Base-by-base conservation (phyloP, 2,888 invertebrate species). In the Cephus rjabovi region DNA sequence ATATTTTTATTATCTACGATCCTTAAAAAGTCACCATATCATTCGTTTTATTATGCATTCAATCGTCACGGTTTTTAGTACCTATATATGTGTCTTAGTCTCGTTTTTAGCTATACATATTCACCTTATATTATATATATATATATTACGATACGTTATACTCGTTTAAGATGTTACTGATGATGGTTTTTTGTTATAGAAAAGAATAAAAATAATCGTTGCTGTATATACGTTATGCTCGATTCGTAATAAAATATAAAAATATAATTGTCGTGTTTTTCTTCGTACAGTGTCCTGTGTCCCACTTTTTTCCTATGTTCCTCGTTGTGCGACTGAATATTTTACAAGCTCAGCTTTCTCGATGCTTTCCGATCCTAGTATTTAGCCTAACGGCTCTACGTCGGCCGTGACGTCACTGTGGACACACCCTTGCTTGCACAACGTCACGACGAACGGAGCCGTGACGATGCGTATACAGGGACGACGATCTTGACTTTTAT, bases 191-290 rank as follows among this genome's bases (percentile, higher is more conserved):
- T 71, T 71, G 71, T 71, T 37, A 69, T 35, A 76, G 71, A 74
- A 73, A 76, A 35, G 34, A 77, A 69, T 6, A 33, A 75, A 69
- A 77, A 40, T 68, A 77, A 77, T 74, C 35, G 74, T 35, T 68
- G 74, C 74, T 77, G 77, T 74, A 74, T 69, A 75, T 69, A 69
- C 69, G 31, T 75, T 75, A 35, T 56, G 73, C 37, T 73, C 73
- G 69, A 34, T 56, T 37, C 34, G 69, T 37, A 75, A 77, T 77
- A 75, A 31, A 75, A 30, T 75, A 75, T 9, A 30, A 77, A 74
- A 77, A 76, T 76, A n/a, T 40, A 56, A 34, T 73, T 34, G 30
- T 33, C 23, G 33, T 0, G 31, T 71, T 12, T 12, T 33, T 34
- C 71, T 71, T 71, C 33, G 0, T 23, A 6, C 23, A 1, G 35